Evolutionary conservation across 2,888 invertebrate species (phyloP).

Genomic region (Atherix ibis): DNA sequence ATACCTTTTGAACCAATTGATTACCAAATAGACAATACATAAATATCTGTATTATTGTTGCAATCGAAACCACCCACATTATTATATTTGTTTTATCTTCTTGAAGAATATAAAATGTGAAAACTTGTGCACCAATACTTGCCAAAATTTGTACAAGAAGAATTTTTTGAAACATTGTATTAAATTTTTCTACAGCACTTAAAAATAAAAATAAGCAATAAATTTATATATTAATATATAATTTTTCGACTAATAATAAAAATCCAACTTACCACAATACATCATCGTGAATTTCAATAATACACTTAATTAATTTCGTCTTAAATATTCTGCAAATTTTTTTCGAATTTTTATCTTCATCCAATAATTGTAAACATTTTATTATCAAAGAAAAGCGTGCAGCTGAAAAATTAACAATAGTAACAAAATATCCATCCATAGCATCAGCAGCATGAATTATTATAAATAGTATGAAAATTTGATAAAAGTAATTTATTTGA

Average conservation of each 20-base stretch:
- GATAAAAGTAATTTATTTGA: background rate
- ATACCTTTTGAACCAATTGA: background rate
- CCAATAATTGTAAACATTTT: background rate
- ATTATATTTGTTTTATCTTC: background rate
- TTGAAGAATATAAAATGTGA: slow-evolving; percentile 1
- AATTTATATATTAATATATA: background rate
- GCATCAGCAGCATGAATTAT: slow-evolving; percentile 1
- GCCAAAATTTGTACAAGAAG: background rate
- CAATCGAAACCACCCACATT: background rate
- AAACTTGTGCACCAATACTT: background rate
- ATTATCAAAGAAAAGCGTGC: background rate
- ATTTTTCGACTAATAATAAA: too few species aligned
- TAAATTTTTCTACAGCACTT: slow-evolving; percentile 1
- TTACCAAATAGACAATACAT: slow-evolving; percentile 1
- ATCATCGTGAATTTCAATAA: slow-evolving; percentile 1
- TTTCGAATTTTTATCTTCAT: too few species aligned
- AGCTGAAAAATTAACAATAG: background rate
- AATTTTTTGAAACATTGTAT: background rate
- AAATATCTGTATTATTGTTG: slow-evolving; percentile 1
- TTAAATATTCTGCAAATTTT: too few species aligned
- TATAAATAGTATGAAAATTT: background rate
- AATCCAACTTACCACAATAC: background rate
- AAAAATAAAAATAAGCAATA: background rate
- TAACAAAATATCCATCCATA: slow-evolving; percentile 1
- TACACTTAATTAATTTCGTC: background rate